Base-by-base conservation (phyloP, 2,113 vertebrate genomes). In the Fulmarus glacialis region DNA sequence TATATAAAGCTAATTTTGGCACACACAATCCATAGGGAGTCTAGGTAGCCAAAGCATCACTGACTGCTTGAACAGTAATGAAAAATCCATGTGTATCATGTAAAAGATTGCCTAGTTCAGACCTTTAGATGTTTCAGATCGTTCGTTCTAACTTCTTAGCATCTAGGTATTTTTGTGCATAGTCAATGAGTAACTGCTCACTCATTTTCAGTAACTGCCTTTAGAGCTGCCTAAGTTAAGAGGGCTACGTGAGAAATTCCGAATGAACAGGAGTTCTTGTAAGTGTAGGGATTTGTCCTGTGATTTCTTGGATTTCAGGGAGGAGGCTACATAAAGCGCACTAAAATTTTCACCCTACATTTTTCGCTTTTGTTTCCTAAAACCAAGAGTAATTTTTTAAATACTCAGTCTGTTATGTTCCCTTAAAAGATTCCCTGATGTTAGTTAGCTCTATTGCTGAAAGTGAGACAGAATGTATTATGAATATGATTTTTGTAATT, bases 21-120 rank as follows among this genome's bases (percentile, higher is more conserved):
- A 24, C 8, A 15, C 42, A 48, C 29, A 48, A 34, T 56, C 24
- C 40, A 71, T 50, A 60, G 47, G 38, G 20, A 60, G 21, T 52
- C 43, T 91, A 82, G 84, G 73, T 52, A 94, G 58, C 83, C 82
- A 92, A 87, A 95, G 95, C 63, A 87, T 63, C 84, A 73, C 93
- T 96, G 82, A 87, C 82, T 82, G 71, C 93, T 74, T 88, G 84
- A 94, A 71, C 78, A 68, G 40, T 36, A 58, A 55, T 30, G 12
- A 48, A 89, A 71, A 62, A 72, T 62, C 21, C 29, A 22, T 11
- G 8, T 62, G 15, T 40, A 34, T 64, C 18, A 32, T 12, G 11
- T 40, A 66, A 48, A 89, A 29, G 67, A 64, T 29, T 56, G n/a
- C 30, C 30, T 53, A 47, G 36, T 55, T 64, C 56, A 74, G 32